Conservation (phyloP, 2,797 vertebrate species). For the Coracias cyanogaster region DNA sequence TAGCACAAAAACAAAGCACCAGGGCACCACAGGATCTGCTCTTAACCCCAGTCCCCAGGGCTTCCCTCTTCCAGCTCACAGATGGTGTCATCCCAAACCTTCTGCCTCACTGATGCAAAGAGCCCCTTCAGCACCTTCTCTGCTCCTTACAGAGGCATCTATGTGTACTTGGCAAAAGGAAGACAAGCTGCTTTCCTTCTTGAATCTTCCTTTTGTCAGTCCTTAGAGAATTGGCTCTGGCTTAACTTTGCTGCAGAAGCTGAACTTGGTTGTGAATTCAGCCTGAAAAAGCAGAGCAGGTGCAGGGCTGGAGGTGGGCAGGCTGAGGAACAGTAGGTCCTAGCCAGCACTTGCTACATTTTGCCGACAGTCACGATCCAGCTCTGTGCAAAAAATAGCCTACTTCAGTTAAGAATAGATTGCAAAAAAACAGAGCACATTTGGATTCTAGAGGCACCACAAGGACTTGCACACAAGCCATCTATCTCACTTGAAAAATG, state of each 20-base stretch:
- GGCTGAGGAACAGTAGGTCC: conserved; percentile 19
- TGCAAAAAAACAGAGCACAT: background rate
- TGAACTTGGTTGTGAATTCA: background rate
- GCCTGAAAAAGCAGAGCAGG: background rate
- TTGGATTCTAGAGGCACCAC: background rate
- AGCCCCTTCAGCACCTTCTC: background rate
- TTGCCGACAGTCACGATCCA: background rate
- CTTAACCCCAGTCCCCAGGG: background rate
- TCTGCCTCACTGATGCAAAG: background rate
- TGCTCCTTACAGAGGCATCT: background rate
- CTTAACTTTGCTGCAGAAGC: background rate
- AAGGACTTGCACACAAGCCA: background rate
- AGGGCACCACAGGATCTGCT: background rate
- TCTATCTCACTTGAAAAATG: background rate
- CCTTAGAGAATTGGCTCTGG: background rate
- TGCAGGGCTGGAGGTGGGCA: background rate
- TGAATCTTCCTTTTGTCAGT: background rate
- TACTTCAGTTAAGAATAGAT: background rate
- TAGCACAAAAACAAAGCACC: background rate
- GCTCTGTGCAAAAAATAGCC: background rate
- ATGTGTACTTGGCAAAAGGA: background rate
- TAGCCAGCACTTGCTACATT: background rate
- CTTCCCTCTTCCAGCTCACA: conserved; percentile 14
- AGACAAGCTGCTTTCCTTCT: background rate
- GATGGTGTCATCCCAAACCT: conserved; percentile 39